Base-by-base conservation (phyloP, 1,140 invertebrate species). In the Zaprionus camerounensis region DNA sequence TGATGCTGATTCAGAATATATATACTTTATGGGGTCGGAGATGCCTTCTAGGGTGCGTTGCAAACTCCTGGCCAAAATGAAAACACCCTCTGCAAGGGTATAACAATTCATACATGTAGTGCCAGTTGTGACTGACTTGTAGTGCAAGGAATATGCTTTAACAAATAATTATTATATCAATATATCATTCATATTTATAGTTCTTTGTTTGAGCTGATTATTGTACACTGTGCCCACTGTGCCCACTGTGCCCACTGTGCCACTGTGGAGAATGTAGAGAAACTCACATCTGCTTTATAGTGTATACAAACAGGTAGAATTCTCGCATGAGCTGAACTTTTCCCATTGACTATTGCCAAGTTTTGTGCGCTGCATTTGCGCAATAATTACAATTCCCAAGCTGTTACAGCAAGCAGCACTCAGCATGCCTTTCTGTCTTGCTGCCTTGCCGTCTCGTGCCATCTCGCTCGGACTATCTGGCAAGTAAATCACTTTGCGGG, bases 401-500 rank as follows among this genome's bases (percentile, higher is more conserved):
- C 58, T 62, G 59, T 63, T 34, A n/a, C 26, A 56, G 28, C 22
- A n/a, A n/a, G 28, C n/a, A 24, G 28, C 26, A 34, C 46, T 34
- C 61, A 12, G 13, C 11, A 28, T 17, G 58, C 22, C n/a, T n/a
- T 22, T 36, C 44, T 24, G 20, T 22, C 24, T 6, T 22, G 51
- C 44, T 24, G 20, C 17, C 24, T 4, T 4, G 6, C 49, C 11
- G 49, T 55, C 5, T 34, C 13, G 31, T 34, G 11, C 26, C 41
- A 11, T 53, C 59, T 55, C 36, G 22, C 28, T 17, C 26, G 13
- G 38, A 15, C 68, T 56, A 15, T 31, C 51, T 26, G 20, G 63
- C 41, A 72, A 58, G 70, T 53, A 72, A 67, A 72, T 72, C 55
- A 72, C 55, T 72, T 66, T 72, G 22, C 24, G 70, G 41, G 38